Base-by-base conservation (phyloP, 2,888 invertebrate species). In the Orthosia gothica region DNA sequence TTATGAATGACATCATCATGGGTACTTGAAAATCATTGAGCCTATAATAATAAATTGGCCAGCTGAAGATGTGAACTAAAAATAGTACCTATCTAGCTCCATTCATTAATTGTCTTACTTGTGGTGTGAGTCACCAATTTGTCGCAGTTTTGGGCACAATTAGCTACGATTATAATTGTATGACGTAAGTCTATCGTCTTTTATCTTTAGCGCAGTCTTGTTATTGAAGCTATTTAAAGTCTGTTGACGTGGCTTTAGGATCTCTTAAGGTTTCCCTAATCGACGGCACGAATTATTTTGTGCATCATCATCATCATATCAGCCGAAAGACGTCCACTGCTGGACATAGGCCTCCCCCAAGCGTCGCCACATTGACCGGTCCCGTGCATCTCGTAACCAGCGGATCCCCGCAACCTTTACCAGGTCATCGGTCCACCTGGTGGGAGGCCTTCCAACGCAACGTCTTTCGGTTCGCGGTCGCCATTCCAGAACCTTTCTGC, bases 51-150 rank as follows among this genome's bases (percentile, higher is more conserved):
- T 76, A 85, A 85, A 85, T 76, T 84, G 82, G 65, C 70, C 71
- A 74, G 74, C 72, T 83, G 80, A 68, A 79, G 67, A 75, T 76
- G 77, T 64, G 77, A 64, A 77, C 87, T 87, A 88, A 81, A 85
- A 88, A 88, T 87, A 87, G 88, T 66, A 47, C 11, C 20, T 20
- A 32, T 49, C 23, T 68, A 64, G 71, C 61, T 69, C 76, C 82
- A 79, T 76, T 82, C 73, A 70, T 75, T 84, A 87, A 86, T 88
- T 83, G 83, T 65, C 74, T 76, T 76, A 74, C 40, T 80, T 74
- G 69, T 70, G 5, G 47, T 20, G 52, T 86, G 87, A 84, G 58
- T 88, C 87, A 88, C 32, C 79, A 79, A 77, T 81, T 84, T 67
- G 76, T 81, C 70, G 40, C 62, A 75, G 81, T 86, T 84, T 84